These are phyloP conservation scores for Steinernema carpocapsae DNA, from an alignment of 2,888 invertebrate species.

Conservation along the genomic window DNA sequence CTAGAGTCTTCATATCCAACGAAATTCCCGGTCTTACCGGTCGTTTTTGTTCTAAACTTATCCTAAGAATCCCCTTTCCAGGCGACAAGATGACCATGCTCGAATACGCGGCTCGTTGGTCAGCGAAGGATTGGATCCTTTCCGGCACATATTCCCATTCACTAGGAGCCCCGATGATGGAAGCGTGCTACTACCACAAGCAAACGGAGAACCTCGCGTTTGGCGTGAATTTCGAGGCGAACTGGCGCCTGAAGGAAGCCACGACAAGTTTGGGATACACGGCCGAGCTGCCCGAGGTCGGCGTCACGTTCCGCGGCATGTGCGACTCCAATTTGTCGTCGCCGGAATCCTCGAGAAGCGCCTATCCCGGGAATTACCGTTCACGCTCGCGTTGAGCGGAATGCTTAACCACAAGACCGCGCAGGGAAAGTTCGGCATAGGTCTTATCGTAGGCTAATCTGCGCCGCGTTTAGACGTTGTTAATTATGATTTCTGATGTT, in stretches of 20 bases:
- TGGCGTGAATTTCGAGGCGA: conserved; percentile 87
- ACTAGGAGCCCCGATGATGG: conserved; percentile 49
- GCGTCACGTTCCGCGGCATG: conserved; percentile 88
- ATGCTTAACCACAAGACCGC: conserved; percentile 89
- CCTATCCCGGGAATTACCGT: conserved; percentile 83
- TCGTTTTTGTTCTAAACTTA: too few species aligned
- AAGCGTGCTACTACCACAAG: conserved; percentile 85
- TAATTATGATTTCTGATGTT: too few species aligned
- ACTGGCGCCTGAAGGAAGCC: conserved; percentile 79
- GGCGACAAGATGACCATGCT: conserved; percentile 85
- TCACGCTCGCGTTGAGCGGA: conserved; percentile 89
- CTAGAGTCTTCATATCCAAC: too few species aligned
- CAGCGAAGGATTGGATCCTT: conserved; percentile 54
- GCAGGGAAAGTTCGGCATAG: conserved; percentile 89
- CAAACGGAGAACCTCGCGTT: conserved; percentile 78
- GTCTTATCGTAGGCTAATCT: conserved; percentile 84
- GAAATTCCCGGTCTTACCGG: too few species aligned
- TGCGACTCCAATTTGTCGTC: conserved; percentile 71
- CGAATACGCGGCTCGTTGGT: conserved; percentile 83
- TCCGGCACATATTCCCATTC: too few species aligned
- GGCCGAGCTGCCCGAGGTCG: conserved; percentile 88
- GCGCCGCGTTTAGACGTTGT: too few species aligned
- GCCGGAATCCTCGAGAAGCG: conserved; percentile 93
- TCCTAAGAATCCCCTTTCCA: background rate
- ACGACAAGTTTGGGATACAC: conserved; percentile 52